Conservation (phyloP, 2,888 invertebrate genomes). For the Eristalis arbustorum region DNA sequence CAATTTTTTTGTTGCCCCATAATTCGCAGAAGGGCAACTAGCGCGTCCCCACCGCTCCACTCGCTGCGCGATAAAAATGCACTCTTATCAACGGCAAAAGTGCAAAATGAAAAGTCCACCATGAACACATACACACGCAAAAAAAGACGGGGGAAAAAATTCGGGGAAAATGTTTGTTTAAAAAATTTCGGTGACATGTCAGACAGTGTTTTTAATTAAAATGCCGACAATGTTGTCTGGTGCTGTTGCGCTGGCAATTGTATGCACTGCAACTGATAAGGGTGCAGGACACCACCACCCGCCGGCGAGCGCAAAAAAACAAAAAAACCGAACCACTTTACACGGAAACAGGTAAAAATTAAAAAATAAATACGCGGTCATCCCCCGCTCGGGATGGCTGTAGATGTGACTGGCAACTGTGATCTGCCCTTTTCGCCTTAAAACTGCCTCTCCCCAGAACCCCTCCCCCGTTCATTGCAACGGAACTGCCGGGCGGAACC, state of each 20-base stretch:
- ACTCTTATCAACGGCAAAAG: not conserved
- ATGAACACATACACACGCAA: not conserved
- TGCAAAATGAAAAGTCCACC: not conserved
- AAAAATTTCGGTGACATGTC: constrained; percentile 69
- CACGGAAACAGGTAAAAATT: constrained; percentile 60
- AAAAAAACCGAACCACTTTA: not conserved
- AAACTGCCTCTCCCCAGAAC: not conserved
- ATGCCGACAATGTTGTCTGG: constrained; percentile 67
- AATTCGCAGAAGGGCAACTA: not conserved
- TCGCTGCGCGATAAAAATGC: not conserved
- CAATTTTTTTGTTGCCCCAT: not conserved
- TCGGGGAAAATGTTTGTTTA: constrained; percentile 51
- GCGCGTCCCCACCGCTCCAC: not conserved
- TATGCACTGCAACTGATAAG: constrained; percentile 63
- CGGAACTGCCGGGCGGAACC: not conserved
- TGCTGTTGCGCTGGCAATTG: constrained; percentile 60
- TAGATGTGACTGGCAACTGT: constrained; percentile 15
- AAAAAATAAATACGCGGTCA: constrained; percentile 63
- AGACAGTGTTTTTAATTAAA: constrained; percentile 70
- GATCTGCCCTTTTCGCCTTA: not conserved
- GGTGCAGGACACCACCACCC: constrained; percentile 9
- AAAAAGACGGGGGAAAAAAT: not conserved
- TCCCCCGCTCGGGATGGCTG: constrained; percentile 13
- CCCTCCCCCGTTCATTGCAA: no score
- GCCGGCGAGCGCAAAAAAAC: no score